Base-by-base conservation (phyloP, 37 sponge, comb jelly and placozoan genomes). In the Petrosia ficiformis region DNA sequence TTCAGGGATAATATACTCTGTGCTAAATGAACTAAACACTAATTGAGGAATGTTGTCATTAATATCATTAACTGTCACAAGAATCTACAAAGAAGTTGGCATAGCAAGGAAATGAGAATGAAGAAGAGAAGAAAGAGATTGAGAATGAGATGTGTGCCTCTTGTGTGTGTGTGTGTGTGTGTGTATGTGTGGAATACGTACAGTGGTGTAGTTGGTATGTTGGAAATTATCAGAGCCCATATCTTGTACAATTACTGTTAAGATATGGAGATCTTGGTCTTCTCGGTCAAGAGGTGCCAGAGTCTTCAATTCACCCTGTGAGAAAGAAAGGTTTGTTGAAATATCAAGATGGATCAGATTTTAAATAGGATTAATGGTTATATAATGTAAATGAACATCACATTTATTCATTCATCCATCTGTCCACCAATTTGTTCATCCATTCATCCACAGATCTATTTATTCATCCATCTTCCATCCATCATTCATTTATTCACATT, bases 1-100 rank as follows among this genome's bases (percentile, higher is more conserved):
- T 41, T 71, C 72, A 42, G 26, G 3, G 2, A 71, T 61, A n/a
- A 5, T 61, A 29, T 61, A 40, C 6, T 37, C 11, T 14, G 3
- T 57, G 8, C 39, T 70, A 26, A 80, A 79, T 11, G 61, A 75
- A 40, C 33, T 1, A 1, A 70, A 3, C 16, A 32, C 1, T 1
- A 78, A 74, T 4, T 70, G 68, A 4, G 93, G 93, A 56, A 72
- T 59, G 30, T 86, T 86, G 68, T 92, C 93, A 40, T 92, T 92
- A 2, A 77, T 37, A 71, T 92, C 93, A 16, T 67, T 37, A 34
- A 92, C 40, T 0, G 67, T 69, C 31, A 92, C 63, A 5, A 26
- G 63, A n/a, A 61, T n/a, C 63, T 61, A n/a, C 5, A n/a, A 61
- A 22, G 5, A 61, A 29, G 11, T 61, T 6, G 54, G 14, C 54